phyloP scores from a whole-genome alignment of 2,888 invertebrate genomes.

The Drosophila sordidula region DNA sequence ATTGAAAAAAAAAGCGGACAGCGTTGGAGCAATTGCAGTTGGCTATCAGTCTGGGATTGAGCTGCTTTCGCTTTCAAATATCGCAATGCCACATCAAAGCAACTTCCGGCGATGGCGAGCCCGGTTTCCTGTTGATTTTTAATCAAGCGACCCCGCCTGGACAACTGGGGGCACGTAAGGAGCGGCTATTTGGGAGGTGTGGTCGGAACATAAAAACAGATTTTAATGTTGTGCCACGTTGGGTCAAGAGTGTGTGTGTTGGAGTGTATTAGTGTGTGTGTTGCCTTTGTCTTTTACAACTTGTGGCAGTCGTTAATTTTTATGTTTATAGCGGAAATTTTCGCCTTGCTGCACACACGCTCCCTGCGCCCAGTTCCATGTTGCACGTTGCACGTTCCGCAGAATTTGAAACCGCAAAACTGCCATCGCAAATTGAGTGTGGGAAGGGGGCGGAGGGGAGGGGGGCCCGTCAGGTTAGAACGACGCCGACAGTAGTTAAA shows the following conservation, averaged over 20 bases:
- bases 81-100: constrained; percentile 10
- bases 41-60: constrained; percentile 3
- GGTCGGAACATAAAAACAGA: constrained; percentile 77
- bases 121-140: constrained; percentile 63
- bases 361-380: neutral
- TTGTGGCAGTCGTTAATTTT: constrained; percentile 83
- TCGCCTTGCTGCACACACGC: constrained; percentile 75
- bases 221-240: constrained; percentile 77
- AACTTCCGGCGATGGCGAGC: constrained; percentile 45
- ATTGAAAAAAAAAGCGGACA: too few species aligned
- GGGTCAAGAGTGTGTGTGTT: constrained; percentile 8
- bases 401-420: constrained; percentile 45
- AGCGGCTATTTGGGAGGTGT: constrained; percentile 52
- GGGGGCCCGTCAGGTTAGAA: neutral
- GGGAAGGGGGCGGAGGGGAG: neutral
- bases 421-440: constrained; percentile 17
- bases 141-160: constrained; percentile 45
- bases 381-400: neutral
- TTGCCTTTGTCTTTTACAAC: constrained; percentile 81
- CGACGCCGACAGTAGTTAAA: constrained; percentile 57
- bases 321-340: constrained; percentile 81
- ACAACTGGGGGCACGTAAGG: constrained; percentile 32
- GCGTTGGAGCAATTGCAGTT: constrained; percentile 19
- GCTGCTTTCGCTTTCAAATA: constrained; percentile 12
- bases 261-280: neutral